phyloP scores from a whole-genome alignment of 2,888 invertebrate species.

The Dyspetes luteomarginatus region DNA sequence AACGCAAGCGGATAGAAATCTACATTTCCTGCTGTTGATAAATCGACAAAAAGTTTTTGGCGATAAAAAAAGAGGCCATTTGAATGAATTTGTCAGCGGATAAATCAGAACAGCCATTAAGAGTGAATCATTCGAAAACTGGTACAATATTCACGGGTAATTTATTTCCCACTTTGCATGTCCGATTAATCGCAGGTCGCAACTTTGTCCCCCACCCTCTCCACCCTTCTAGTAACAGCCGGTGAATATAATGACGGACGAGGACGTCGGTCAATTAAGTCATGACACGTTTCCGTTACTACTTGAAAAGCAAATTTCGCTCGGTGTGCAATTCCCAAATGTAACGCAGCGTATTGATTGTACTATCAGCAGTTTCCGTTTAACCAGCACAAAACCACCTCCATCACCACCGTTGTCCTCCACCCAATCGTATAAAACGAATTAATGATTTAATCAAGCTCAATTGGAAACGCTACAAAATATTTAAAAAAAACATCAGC shows the following conservation, averaged over 20 bases:
- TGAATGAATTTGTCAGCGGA: background rate
- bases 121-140: background rate
- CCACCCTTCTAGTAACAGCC: background rate
- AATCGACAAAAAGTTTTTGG: background rate
- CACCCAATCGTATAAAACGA: constrained; percentile 6
- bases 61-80: background rate
- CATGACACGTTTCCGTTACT: constrained; percentile 51
- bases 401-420: background rate
- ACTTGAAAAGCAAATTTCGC: constrained; percentile 25
- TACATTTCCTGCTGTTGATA: background rate
- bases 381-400: constrained; percentile 1
- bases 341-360: constrained; percentile 47
- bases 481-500: background rate
- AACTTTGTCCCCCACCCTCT: background rate
- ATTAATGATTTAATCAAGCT: constrained; percentile 42
- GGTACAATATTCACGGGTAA: constrained; percentile 1
- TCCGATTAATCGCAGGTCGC: background rate
- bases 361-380: constrained; percentile 43
- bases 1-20: background rate
- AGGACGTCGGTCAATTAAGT: constrained; percentile 49
- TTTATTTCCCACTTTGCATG: background rate
- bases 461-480: constrained; percentile 22
- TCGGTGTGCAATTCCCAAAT: constrained; percentile 29
- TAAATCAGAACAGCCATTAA: background rate
- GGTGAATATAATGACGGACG: constrained; percentile 26